Evolutionary conservation across 1,140 invertebrate genomes (phyloP).

Genomic region (Dendrolimus kikuchii): DNA sequence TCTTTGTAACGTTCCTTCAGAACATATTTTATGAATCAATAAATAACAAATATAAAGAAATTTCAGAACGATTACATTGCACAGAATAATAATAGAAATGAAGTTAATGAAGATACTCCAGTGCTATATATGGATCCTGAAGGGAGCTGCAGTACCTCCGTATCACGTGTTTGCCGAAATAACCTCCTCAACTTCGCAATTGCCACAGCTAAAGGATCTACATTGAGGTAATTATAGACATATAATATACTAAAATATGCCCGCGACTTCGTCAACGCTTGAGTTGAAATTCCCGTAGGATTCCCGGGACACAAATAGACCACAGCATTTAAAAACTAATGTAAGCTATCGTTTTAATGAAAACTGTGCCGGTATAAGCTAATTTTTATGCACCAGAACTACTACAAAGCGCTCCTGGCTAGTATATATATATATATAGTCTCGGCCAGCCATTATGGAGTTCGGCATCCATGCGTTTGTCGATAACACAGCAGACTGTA

Average conservation of each 20-base stretch:
- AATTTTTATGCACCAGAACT: too few species aligned
- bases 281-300: not conserved
- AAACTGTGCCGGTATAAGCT: too few species aligned
- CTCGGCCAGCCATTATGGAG: constrained; percentile 18
- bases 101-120: constrained; percentile 11
- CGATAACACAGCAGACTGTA: constrained; percentile 10
- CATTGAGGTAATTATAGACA: constrained; percentile 81
- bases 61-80: constrained; percentile 12
- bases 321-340: too few species aligned
- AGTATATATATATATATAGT: too few species aligned
- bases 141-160: constrained; percentile 86
- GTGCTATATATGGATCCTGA: constrained; percentile 5
- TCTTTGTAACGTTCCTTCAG: too few species aligned
- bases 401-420: not conserved
- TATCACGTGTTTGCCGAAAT: constrained; percentile 93
- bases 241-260: not conserved
- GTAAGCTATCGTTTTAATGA: too few species aligned
- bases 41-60: not conserved
- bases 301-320: too few species aligned
- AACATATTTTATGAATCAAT: too few species aligned
- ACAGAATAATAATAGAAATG: constrained; percentile 19
- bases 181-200: constrained; percentile 96
- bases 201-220: constrained; percentile 91
- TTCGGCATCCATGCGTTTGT: constrained; percentile 10
- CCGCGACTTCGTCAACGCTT: not conserved